phyloP scores from a whole-genome alignment of 1,140 invertebrate species.

The Asobara japonica region DNA sequence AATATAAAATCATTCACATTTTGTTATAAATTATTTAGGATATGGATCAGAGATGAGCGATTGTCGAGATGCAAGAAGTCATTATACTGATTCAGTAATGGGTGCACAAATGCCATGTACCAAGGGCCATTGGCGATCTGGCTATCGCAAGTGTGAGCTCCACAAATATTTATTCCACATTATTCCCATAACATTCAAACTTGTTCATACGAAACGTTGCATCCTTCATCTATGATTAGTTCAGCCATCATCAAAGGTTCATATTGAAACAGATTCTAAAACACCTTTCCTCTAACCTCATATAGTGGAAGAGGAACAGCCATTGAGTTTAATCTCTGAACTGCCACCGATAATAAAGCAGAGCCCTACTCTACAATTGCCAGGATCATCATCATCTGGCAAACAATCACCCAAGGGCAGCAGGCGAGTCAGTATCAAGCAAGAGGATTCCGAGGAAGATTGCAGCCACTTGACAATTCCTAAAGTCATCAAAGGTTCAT shows the following conservation, averaged over 20 bases:
- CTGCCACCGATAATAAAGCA: constrained; percentile 51
- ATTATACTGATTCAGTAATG: constrained; percentile 57
- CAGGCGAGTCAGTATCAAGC: constrained; percentile 59
- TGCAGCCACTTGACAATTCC: constrained; percentile 73
- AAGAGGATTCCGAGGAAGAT: constrained; percentile 65
- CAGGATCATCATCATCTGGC: constrained; percentile 38
- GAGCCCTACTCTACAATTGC: constrained; percentile 52
- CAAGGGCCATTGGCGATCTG: constrained; percentile 70
- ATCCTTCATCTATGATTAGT: no score
- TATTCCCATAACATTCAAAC: no score
- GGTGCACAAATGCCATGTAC: constrained; percentile 40
- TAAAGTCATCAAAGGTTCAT: constrained; percentile 74
- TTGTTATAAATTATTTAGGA: constrained; percentile 59
- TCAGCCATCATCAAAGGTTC: neutral
- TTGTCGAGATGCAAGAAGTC: constrained; percentile 69
- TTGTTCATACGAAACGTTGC: no score
- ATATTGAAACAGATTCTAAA: neutral
- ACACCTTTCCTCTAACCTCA: constrained; percentile 39
- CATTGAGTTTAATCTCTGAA: constrained; percentile 52
- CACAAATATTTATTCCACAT: neutral
- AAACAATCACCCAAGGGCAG: constrained; percentile 50
- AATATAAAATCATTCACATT: no score
- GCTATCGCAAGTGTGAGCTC: constrained; percentile 71
- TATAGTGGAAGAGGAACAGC: constrained; percentile 67
- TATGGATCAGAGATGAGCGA: constrained; percentile 82